Percentiles rank a stretch among this genome's conserved stretches.
phyloP scores from a whole-genome alignment of 2,113 vertebrate species.

The Columbina picui region DNA sequence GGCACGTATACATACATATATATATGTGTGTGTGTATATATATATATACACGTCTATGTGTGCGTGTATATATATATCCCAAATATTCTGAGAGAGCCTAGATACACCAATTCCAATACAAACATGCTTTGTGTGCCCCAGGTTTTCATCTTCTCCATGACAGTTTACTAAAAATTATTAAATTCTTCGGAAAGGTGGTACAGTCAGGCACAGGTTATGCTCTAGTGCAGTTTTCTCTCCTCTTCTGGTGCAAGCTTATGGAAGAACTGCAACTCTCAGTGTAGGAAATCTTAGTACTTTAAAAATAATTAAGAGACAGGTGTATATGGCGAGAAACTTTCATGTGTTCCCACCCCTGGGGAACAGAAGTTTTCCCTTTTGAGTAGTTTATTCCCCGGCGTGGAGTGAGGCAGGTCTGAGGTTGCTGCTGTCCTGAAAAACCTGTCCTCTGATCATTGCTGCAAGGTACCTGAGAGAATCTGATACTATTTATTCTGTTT shows the following conservation, averaged over 20 bases:
- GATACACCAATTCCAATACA: neutral
- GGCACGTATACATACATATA: neutral
- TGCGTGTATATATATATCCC: too few relatives aligned
- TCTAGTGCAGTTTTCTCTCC: neutral
- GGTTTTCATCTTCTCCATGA: neutral
- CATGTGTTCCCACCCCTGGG: neutral
- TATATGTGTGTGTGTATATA: too few relatives aligned
- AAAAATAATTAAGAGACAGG: neutral
- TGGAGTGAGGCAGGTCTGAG: neutral
- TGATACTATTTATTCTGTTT: neutral
- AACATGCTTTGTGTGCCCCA: neutral
- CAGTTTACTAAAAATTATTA: neutral
- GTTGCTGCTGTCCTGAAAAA: conserved; percentile 49
- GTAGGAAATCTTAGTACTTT: neutral
- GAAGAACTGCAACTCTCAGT: neutral
- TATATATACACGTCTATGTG: too few relatives aligned
- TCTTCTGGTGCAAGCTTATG: neutral
- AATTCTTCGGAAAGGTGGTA: neutral
- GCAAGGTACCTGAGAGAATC: neutral
- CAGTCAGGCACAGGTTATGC: neutral
- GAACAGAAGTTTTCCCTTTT: neutral
- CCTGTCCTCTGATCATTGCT: conserved; percentile 14
- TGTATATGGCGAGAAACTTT: neutral
- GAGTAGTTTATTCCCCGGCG: neutral
- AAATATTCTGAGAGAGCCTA: neutral